Conservation (phyloP, 2,888 invertebrate species). For the Erebia ligea region DNA sequence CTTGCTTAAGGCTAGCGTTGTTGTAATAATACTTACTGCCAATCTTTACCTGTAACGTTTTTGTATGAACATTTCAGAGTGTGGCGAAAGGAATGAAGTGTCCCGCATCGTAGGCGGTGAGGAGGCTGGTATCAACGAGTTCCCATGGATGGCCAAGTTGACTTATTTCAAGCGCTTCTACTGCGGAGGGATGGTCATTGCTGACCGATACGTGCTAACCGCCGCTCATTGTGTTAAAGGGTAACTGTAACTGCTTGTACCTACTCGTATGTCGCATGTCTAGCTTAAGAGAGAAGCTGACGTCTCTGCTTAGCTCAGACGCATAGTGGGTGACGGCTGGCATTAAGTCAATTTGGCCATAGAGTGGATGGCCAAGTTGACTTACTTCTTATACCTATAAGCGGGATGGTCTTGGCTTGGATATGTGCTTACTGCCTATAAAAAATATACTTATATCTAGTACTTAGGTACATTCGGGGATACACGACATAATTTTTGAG, state of each 20-base stretch:
- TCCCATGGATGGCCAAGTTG: slow-evolving; percentile 94
- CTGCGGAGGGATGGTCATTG: slow-evolving; percentile 94
- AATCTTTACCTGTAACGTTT: background rate
- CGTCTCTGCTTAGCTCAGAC: slow-evolving; percentile 40
- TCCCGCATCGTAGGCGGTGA: slow-evolving; percentile 92
- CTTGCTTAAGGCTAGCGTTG: no score
- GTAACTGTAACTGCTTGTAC: slow-evolving; percentile 68
- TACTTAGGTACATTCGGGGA: no score
- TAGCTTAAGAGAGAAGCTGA: no score
- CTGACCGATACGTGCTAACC: slow-evolving; percentile 93
- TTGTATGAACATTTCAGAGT: slow-evolving; percentile 81
- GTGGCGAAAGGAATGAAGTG: slow-evolving; percentile 92
- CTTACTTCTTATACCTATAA: slow-evolving; percentile 91
- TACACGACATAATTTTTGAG: no score
- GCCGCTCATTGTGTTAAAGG: slow-evolving; percentile 96
- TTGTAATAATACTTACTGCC: no score
- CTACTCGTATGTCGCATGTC: no score
- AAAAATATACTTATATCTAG: no score
- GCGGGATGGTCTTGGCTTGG: slow-evolving; percentile 85
- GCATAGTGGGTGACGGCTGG: slow-evolving; percentile 92
- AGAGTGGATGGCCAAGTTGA: slow-evolving; percentile 94
- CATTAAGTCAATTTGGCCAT: slow-evolving; percentile 89
- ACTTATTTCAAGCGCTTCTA: slow-evolving; percentile 95
- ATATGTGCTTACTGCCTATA: no score
- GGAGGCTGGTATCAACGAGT: slow-evolving; percentile 89